Base-by-base conservation (phyloP, 2,888 invertebrate genomes). In the Agrochola lychnidis region DNA sequence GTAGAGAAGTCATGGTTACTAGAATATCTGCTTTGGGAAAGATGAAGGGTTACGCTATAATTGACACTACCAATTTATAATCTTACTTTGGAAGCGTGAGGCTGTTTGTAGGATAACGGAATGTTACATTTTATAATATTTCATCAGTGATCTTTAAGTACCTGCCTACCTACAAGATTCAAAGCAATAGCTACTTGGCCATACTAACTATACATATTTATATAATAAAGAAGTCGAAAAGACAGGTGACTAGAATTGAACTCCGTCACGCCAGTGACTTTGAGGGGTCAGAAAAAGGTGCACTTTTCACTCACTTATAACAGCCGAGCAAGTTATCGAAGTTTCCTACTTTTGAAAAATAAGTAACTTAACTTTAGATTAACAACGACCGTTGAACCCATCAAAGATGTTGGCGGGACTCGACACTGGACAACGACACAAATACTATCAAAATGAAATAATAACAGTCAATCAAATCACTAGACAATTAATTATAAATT, bases 211-310 rank as follows among this genome's bases (percentile, higher is more conserved):
- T 51, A 51, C 0, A 45, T 45, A 45, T 45, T 14, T 45, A 4
- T 45, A 45, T 14, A 5, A 45, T 45, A 81, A 67, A 73, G 73
- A 79, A 73, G 68, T 74, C 68, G 14, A 14, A 67, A 62, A 72
- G 68, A 64, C 81, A 76, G 82, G 78, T 82, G 77, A 69, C 70
- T 53, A 22, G 57, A 62, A 42, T 30, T 42, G 70, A 77, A 67
- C 72, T 72, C 66, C 68, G 77, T 81, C 72, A 73, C 82, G 78
- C 71, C 22, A 16, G 4, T 71, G 71, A 82, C 66, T 72, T 45
- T 51, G 82, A 57, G 30, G 77, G 78, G 82, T 77, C 77, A 77
- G 64, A 72, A 76, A 64, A 81, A 75, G 64, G 75, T 76, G 76
- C 40, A 68, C 66, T 62, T 40, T 63, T 19, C 61, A 62, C 56